phyloP scores from a whole-genome alignment of 2,113 vertebrate genomes.

The Gobiocypris rarus region DNA sequence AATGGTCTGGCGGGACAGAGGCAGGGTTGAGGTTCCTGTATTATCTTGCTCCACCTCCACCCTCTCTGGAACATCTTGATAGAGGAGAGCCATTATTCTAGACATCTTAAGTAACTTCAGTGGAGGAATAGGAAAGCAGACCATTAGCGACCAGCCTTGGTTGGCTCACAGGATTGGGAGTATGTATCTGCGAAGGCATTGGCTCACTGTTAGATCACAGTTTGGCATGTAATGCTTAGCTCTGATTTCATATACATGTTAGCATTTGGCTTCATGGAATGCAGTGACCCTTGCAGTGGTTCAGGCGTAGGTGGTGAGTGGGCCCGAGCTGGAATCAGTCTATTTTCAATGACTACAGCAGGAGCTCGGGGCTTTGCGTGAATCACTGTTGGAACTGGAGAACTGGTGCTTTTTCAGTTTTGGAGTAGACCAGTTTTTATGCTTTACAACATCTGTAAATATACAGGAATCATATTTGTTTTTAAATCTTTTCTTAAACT shows the following conservation, averaged over 20 bases:
- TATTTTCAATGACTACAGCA: conserved; percentile 22
- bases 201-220: conserved; percentile 1
- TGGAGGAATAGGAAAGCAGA: not conserved
- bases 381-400: conserved; percentile 28
- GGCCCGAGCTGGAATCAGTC: not conserved
- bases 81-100: conserved; percentile 73
- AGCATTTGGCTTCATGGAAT: conserved; percentile 15
- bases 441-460: not conserved
- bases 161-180: not conserved
- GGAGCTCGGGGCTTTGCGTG: conserved; percentile 46
- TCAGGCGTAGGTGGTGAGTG: conserved; percentile 26
- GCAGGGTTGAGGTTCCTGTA: conserved; percentile 5
- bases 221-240: conserved; percentile 13
- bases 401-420: conserved; percentile 4
- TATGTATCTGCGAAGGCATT: conserved; percentile 7
- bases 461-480: not conserved
- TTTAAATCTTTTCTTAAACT: not conserved
- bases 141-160: not conserved
- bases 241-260: conserved; percentile 11
- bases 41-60: conserved; percentile 53
- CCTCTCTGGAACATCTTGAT: conserved; percentile 74
- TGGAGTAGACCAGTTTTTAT: not conserved
- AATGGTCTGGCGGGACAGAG: conserved; percentile 3
- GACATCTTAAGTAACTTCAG: conserved; percentile 62
- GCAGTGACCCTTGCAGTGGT: not conserved